Conservation (phyloP, 2,113 vertebrate species). For the Uria aalge region DNA sequence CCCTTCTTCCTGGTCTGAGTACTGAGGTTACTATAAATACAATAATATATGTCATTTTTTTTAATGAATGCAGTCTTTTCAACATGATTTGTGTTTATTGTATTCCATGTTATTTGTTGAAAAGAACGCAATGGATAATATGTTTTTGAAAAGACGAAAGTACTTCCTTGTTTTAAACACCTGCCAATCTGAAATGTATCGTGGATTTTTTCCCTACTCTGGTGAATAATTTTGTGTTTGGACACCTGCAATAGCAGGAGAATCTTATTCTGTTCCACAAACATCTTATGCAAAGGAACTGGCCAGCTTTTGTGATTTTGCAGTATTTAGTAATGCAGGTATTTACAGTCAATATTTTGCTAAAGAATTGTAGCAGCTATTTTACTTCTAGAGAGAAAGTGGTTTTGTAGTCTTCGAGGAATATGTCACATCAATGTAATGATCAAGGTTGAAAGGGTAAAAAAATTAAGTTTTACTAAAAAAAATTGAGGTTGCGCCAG, state of each 20-base stretch:
- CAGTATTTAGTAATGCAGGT: background rate
- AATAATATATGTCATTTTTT: background rate
- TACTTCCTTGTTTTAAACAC: background rate
- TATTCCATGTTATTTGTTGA: background rate
- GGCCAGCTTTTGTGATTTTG: background rate
- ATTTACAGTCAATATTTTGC: background rate
- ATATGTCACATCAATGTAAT: background rate
- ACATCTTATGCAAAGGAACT: background rate
- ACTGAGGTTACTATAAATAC: background rate
- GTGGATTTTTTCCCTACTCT: background rate
- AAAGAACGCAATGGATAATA: background rate
- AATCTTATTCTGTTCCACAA: background rate
- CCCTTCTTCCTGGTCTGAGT: background rate
- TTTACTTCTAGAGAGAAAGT: background rate
- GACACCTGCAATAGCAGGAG: background rate
- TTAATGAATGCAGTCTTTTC: background rate
- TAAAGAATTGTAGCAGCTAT: background rate
- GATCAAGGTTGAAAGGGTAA: background rate
- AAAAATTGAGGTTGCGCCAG: constrained; percentile 74
- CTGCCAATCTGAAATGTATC: background rate
- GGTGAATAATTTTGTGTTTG: background rate
- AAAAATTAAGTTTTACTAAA: background rate
- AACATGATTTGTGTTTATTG: background rate
- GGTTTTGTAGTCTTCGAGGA: background rate
- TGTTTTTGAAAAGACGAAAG: background rate